Evolutionary conservation across 1,140 invertebrate species (phyloP).

Genomic region (Zaprionus ghesquierei): DNA sequence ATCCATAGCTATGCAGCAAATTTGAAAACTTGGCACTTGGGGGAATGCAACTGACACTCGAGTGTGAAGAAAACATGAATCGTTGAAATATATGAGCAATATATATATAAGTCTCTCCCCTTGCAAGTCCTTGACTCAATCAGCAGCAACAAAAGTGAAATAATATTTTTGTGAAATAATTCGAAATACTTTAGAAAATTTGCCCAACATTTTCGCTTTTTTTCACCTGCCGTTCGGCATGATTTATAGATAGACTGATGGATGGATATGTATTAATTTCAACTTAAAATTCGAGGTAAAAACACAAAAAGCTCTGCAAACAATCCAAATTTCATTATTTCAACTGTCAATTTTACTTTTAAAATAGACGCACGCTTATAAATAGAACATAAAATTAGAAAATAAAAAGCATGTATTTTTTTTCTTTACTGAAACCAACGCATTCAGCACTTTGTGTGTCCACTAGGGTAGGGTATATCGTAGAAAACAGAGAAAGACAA

Average conservation of each 20-base stretch:
- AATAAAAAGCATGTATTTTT: neutral
- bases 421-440: neutral
- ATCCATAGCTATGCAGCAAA: neutral
- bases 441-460: neutral
- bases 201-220: no score
- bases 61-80: slow-evolving; percentile 2
- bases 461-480: neutral
- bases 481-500: neutral
- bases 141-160: neutral
- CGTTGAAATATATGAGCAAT: slow-evolving; percentile 1
- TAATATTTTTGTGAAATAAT: neutral
- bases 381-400: neutral
- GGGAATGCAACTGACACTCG: slow-evolving; percentile 12
- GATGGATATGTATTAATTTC: neutral
- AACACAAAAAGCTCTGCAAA: neutral
- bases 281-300: neutral
- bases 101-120: neutral
- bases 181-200: neutral
- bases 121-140: neutral
- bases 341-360: neutral
- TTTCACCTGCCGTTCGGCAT: neutral
- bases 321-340: neutral
- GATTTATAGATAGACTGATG: neutral
- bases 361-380: neutral
- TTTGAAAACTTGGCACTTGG: slow-evolving; percentile 50